These are phyloP conservation scores for Sebastes kiyomatsui DNA, from an alignment of 2,797 vertebrate species.

Conservation along the genomic window DNA sequence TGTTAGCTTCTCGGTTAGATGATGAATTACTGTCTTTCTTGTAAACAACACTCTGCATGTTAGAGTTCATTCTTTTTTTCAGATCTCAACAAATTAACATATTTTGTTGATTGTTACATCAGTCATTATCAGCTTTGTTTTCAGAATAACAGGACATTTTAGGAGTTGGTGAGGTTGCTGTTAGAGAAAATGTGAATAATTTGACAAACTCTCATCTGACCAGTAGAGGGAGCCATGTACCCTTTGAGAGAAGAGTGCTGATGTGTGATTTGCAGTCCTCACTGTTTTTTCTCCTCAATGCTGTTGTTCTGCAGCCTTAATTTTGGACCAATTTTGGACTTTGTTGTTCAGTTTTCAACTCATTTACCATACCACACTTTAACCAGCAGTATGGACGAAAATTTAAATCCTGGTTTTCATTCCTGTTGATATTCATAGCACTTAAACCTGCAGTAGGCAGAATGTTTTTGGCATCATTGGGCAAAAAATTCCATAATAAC, in stretches of 20 bases:
- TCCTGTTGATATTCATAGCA: slow-evolving; percentile 19
- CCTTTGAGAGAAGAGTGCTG: neutral
- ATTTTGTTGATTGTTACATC: neutral
- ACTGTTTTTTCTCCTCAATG: neutral
- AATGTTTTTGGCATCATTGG: too few relatives aligned
- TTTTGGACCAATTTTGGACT: slow-evolving; percentile 3
- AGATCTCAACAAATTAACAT: neutral
- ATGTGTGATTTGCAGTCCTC: slow-evolving; percentile 10
- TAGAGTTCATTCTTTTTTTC: neutral
- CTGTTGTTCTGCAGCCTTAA: slow-evolving; percentile 17
- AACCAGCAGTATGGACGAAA: neutral
- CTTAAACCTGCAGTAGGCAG: neutral
- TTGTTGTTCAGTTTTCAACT: slow-evolving; percentile 16
- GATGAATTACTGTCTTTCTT: neutral
- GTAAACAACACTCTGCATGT: neutral
- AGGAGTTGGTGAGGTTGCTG: neutral
- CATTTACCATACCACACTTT: neutral
- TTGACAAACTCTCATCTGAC: slow-evolving; percentile 6
- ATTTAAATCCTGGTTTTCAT: neutral
- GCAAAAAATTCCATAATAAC: too few relatives aligned
- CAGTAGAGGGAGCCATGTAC: slow-evolving; percentile 71
- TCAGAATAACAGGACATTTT: neutral
- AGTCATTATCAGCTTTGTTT: neutral
- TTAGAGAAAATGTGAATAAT: neutral
- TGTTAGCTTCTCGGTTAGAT: neutral